Evolutionary conservation across 2,797 vertebrate genomes (phyloP).

Genomic region (Momotus momota): DNA sequence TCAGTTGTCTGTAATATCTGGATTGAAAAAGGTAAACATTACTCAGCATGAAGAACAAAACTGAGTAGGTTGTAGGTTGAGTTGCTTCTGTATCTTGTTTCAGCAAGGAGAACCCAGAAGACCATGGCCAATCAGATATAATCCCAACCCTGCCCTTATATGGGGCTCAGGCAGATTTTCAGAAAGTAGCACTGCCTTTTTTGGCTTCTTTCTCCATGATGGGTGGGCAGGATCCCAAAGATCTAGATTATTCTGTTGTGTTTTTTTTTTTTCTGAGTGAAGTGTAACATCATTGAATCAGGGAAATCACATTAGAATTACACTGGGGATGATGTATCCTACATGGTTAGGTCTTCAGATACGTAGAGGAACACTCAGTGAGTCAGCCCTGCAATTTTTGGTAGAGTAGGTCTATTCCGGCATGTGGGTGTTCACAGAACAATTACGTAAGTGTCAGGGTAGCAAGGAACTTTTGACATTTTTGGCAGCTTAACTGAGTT

Average conservation of each 20-base stretch:
- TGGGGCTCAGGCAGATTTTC: not conserved
- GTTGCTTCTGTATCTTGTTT: not conserved
- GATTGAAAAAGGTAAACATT: not conserved
- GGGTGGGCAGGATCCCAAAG: not conserved
- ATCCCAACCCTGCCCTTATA: not conserved
- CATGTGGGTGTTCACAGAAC: conserved; percentile 79
- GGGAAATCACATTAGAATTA: conserved; percentile 64
- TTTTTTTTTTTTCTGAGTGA: not conserved
- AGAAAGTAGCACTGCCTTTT: not conserved
- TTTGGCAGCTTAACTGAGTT: conserved; percentile 78
- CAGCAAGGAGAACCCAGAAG: not conserved
- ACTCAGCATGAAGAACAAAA: not conserved
- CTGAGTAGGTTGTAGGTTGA: not conserved
- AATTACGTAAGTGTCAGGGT: conserved; percentile 81
- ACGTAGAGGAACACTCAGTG: conserved; percentile 72
- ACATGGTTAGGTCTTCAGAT: conserved; percentile 66
- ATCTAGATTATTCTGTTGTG: not conserved
- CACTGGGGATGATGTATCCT: conserved; percentile 59
- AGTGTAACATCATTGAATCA: conserved; percentile 39
- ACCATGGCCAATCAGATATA: not conserved
- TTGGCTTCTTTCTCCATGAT: not conserved
- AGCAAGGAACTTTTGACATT: conserved; percentile 82
- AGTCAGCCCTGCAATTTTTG: conserved; percentile 77
- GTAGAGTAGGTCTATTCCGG: conserved; percentile 82
- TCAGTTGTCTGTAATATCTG: not conserved